Base-by-base conservation (phyloP, 2,113 vertebrate species). In the Pitta sordida region DNA sequence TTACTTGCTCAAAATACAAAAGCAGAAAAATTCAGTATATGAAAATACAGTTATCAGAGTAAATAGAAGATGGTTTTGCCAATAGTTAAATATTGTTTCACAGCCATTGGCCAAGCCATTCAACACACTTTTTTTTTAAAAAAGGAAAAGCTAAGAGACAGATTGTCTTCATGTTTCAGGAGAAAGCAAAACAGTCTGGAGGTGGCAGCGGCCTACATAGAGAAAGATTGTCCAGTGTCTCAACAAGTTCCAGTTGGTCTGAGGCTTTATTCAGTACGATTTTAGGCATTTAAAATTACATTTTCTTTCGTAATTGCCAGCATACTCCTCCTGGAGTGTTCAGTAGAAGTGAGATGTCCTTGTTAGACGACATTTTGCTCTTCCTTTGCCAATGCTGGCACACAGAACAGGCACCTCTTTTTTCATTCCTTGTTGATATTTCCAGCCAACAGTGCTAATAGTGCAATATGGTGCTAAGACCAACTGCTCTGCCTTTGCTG, bases 21-120 rank as follows among this genome's bases (percentile, higher is more conserved):
- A 59, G 37, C 88, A 90, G 51, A 77, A 93, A 87, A 81, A 90
- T 48, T 14, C n/a, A 41, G 32, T 60, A 12, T 53, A 62, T 93
- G 71, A 86, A 93, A 90, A 90, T 78, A 48, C 29, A 63, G 32
- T 74, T 96, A 88, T 36, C 64, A 92, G 59, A 91, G 37, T 52
- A 90, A 94, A 97, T 64, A 86, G 53, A 75, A 73, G 13, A 16
- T 51, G 26, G 52, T 94, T 93, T 93, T 90, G 86, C 81, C 82
- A 88, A 51, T 51, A 65, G 43, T 74, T 90, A 83, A 90, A 90
- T 85, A 76, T 46, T 81, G 15, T 83, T 79, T 86, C 82, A 81
- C 39, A 77, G 64, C 52, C 59, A 79, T 68, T 69, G 63, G 62
- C 78, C 91, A 75, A 81, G 41, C 24, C 53, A 53, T 64, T 89